These are phyloP conservation scores for Apotomis turbidana DNA, from an alignment of 2,888 invertebrate genomes.

Conservation along the genomic window DNA sequence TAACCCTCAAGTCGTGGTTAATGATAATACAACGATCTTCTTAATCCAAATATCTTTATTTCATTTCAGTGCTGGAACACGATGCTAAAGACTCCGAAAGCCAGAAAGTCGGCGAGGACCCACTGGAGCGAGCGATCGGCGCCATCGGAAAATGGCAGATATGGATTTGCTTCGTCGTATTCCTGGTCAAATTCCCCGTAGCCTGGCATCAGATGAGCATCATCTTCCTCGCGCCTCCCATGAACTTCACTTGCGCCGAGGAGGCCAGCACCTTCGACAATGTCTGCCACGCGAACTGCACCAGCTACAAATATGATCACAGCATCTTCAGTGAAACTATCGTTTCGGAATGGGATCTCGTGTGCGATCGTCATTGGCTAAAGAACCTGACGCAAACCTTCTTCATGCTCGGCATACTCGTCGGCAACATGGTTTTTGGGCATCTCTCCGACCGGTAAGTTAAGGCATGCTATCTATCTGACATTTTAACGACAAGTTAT, in stretches of 20 bases:
- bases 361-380: constrained; percentile 86
- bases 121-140: constrained; percentile 88
- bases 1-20: too few species aligned
- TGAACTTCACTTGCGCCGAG: constrained; percentile 79
- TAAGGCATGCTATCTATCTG: background rate
- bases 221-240: constrained; percentile 89
- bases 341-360: constrained; percentile 89
- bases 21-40: too few species aligned
- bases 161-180: constrained; percentile 87
- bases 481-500: constrained; percentile 40
- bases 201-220: constrained; percentile 93
- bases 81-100: constrained; percentile 63
- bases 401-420: constrained; percentile 90
- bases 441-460: constrained; percentile 89
- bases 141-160: constrained; percentile 90
- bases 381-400: constrained; percentile 90
- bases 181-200: constrained; percentile 89
- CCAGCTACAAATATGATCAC: constrained; percentile 84
- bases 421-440: constrained; percentile 90
- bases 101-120: constrained; percentile 77
- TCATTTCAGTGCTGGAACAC: constrained; percentile 73
- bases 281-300: constrained; percentile 82
- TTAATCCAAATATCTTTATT: constrained; percentile 5
- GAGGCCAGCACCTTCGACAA: constrained; percentile 68
- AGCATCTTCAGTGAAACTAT: constrained; percentile 88